A percentile compares a stretch with the other conserved stretches of the same genome.
Evolutionary conservation across 2,113 vertebrate genomes (phyloP).

Genomic region (Paralichthys olivaceus): DNA sequence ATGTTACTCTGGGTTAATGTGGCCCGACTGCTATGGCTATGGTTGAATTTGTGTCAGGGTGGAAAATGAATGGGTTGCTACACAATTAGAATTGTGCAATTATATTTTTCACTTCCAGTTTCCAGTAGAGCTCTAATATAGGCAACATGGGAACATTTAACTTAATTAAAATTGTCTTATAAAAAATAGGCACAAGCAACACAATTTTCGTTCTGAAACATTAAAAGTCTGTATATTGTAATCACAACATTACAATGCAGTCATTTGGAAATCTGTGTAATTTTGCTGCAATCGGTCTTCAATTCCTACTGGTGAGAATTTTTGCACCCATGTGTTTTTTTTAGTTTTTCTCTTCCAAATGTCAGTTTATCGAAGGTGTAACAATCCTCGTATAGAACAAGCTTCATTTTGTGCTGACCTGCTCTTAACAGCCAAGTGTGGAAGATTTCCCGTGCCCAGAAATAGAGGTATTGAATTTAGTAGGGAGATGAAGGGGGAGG

Average conservation of each 20-base stretch:
- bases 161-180: conserved; percentile 13
- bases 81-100: conserved; percentile 31
- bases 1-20: conserved; percentile 26
- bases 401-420: conserved; percentile 71
- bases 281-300: not conserved
- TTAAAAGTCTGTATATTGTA: not conserved
- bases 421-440: conserved; percentile 74
- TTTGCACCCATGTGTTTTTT: not conserved
- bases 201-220: not conserved
- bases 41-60: conserved; percentile 37
- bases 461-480: conserved; percentile 85
- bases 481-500: conserved; percentile 70
- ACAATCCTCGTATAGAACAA: conserved; percentile 41
- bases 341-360: conserved; percentile 15
- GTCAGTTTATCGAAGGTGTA: conserved; percentile 18
- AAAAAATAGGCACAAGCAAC: conserved; percentile 18
- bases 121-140: not conserved
- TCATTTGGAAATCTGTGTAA: not conserved
- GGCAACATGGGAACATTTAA: conserved; percentile 23
- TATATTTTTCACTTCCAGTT: conserved; percentile 28
- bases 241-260: not conserved
- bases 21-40: not conserved
- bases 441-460: conserved; percentile 69
- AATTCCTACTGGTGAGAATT: not conserved
- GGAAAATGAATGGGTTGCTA: conserved; percentile 34